Conservation (phyloP, 2,888 invertebrate genomes). For the Leptinotarsa juncta region DNA sequence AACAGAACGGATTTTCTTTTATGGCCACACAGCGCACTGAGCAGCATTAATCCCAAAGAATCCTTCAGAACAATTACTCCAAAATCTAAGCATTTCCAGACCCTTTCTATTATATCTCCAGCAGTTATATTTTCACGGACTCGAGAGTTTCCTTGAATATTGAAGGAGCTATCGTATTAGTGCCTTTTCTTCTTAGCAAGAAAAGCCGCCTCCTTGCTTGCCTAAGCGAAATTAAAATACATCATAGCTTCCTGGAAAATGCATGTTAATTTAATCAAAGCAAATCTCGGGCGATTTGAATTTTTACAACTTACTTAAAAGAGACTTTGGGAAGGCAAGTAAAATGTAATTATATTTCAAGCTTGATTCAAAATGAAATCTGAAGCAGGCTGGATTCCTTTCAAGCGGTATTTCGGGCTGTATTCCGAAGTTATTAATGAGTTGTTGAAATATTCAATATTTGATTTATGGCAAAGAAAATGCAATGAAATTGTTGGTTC, state of each 20-base stretch:
- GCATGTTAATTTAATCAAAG: constrained; percentile 41
- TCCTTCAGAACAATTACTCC: neutral
- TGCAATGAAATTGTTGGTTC: neutral
- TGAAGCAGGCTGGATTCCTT: constrained; percentile 13
- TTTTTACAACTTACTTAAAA: constrained; percentile 26
- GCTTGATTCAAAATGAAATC: constrained; percentile 13
- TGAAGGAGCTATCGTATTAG: constrained; percentile 41
- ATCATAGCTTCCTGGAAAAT: constrained; percentile 28
- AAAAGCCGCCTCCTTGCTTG: constrained; percentile 27
- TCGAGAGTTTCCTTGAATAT: constrained; percentile 38
- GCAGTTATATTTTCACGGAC: constrained; percentile 24
- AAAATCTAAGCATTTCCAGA: neutral
- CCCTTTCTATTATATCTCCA: constrained; percentile 13
- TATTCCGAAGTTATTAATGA: constrained; percentile 11
- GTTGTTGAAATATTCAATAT: constrained; percentile 21
- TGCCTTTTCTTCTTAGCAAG: constrained; percentile 31
- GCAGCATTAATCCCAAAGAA: no score
- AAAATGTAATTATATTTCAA: constrained; percentile 12
- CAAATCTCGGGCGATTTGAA: constrained; percentile 36
- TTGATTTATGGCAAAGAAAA: constrained; percentile 3
- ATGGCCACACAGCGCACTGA: no score
- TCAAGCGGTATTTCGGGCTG: neutral
- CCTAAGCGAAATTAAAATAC: constrained; percentile 39
- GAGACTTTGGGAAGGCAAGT: constrained; percentile 13
- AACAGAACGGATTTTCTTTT: no score